Evolutionary conservation across 2,888 invertebrate genomes (phyloP).

Genomic region (Stenotaenia linearis): DNA sequence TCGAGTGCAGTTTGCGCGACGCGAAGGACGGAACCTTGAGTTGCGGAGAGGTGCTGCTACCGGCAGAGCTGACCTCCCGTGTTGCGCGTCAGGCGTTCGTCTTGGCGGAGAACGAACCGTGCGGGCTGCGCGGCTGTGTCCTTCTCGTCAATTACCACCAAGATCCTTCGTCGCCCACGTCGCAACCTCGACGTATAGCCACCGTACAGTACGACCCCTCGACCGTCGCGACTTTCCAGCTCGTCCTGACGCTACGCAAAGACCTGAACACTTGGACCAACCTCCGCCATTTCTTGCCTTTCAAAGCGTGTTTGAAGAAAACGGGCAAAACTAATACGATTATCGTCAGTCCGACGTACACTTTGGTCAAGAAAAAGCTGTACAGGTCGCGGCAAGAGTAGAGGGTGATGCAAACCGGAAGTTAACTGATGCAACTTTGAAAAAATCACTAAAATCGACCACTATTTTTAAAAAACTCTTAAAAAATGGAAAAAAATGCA

Average conservation of each 20-base stretch:
- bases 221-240: slow-evolving; percentile 83
- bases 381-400: slow-evolving; percentile 58
- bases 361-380: slow-evolving; percentile 83
- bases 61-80: slow-evolving; percentile 70
- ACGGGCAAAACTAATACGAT: slow-evolving; percentile 78
- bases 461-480: not conserved
- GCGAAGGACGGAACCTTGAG: slow-evolving; percentile 75
- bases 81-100: slow-evolving; percentile 72
- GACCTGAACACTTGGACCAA: slow-evolving; percentile 80
- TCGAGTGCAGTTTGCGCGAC: slow-evolving; percentile 71
- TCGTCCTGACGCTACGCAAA: slow-evolving; percentile 79
- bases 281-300: slow-evolving; percentile 71
- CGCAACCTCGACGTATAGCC: slow-evolving; percentile 59
- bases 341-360: slow-evolving; percentile 81
- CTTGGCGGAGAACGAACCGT: slow-evolving; percentile 82
- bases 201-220: slow-evolving; percentile 78
- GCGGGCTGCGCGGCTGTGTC: slow-evolving; percentile 78
- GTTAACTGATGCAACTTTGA: not conserved
- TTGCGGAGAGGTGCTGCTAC: slow-evolving; percentile 77
- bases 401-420: no score
- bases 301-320: slow-evolving; percentile 58
- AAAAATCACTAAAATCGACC: no score
- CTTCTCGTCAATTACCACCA: slow-evolving; percentile 75
- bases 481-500: no score
- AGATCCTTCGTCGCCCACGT: slow-evolving; percentile 49